phyloP scores from a whole-genome alignment of 2,888 invertebrate species.

The Pseudococcus jackbeardsleyi region DNA sequence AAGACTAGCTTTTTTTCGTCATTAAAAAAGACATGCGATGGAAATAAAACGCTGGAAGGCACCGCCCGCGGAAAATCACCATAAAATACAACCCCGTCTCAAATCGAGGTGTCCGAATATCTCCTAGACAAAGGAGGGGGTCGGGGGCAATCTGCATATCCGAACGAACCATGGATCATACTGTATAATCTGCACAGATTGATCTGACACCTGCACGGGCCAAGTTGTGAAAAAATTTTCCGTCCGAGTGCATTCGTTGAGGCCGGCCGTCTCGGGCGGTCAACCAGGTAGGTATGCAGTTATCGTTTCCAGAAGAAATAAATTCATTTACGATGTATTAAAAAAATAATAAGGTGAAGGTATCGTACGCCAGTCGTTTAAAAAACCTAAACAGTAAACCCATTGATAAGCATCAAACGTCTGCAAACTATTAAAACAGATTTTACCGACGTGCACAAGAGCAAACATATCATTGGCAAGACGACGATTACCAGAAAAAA shows the following conservation, averaged over 20 bases:
- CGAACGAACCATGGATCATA: not conserved
- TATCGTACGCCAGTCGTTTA: not conserved
- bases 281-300: not conserved
- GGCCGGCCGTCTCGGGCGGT: not conserved
- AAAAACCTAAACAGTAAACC: constrained; percentile 31
- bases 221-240: constrained; percentile 21
- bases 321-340: constrained; percentile 48
- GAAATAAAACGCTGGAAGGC: not conserved
- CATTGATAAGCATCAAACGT: constrained; percentile 50
- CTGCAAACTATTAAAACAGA: constrained; percentile 20
- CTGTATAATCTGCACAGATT: not conserved
- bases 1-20: not conserved
- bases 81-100: not conserved
- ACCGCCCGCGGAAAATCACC: not conserved
- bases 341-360: not conserved
- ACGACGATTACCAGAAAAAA: not conserved
- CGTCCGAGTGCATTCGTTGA: not conserved
- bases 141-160: too few relatives aligned
- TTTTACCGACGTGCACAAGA: not conserved
- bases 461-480: not conserved
- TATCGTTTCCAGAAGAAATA: constrained; percentile 8
- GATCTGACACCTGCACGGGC: constrained; percentile 15
- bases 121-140: too few relatives aligned
- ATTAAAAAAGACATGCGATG: not conserved
- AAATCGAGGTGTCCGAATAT: not conserved